Conservation (phyloP, 2,888 invertebrate species). For the Tenthredo distinguenda region DNA sequence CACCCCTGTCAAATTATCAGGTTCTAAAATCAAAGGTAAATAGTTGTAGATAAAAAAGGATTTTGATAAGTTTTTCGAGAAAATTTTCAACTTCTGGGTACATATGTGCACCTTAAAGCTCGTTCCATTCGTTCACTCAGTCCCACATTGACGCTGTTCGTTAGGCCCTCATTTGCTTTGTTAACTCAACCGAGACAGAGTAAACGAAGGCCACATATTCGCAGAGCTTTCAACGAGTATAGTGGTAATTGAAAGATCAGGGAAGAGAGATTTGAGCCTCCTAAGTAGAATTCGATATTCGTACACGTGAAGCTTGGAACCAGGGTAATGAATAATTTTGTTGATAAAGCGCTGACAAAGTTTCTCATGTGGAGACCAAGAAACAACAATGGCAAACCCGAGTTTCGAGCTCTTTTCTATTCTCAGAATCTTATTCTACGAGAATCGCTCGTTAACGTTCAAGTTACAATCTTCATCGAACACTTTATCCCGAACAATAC, state of each 20-base stretch:
- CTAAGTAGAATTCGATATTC: background rate
- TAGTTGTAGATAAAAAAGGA: background rate
- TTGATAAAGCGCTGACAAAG: background rate
- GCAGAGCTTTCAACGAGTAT: slow-evolving; percentile 9
- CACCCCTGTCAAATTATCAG: slow-evolving; percentile 16
- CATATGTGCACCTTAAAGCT: background rate
- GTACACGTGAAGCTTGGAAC: background rate
- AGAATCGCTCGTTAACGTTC: background rate
- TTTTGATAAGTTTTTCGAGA: background rate
- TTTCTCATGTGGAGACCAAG: slow-evolving; percentile 10
- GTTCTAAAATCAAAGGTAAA: slow-evolving; percentile 11
- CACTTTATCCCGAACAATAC: background rate
- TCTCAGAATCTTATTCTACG: background rate
- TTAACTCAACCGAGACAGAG: slow-evolving; percentile 19
- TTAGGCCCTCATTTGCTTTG: slow-evolving; percentile 42
- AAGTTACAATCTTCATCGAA: slow-evolving; percentile 29
- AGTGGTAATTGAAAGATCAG: slow-evolving; percentile 8
- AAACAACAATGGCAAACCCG: background rate
- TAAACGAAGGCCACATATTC: slow-evolving; percentile 30
- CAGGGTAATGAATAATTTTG: background rate
- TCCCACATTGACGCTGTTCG: slow-evolving; percentile 8
- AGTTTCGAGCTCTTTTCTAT: background rate
- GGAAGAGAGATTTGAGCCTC: background rate
- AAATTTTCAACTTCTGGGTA: background rate
- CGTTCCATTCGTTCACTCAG: background rate